Percentiles rank a stretch among this genome's conserved stretches.
These are phyloP conservation scores for Lerema accius DNA, from an alignment of 1,140 invertebrate species.

Conservation along the genomic window DNA sequence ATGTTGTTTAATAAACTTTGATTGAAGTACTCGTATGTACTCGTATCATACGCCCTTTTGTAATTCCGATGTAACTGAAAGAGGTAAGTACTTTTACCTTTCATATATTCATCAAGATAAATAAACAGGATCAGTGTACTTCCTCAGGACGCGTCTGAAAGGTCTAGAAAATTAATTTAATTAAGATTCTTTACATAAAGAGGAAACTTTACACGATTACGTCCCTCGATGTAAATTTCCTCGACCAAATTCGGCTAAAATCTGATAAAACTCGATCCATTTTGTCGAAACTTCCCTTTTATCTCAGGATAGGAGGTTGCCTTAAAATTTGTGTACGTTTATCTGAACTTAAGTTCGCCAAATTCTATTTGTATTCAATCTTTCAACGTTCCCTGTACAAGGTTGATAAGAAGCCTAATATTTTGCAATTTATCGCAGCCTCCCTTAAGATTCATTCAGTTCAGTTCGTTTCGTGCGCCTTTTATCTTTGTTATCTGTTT, in stretches of 20 bases:
- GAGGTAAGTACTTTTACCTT: background rate
- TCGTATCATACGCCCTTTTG: background rate
- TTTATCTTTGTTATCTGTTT: constrained; percentile 3
- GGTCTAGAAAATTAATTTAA: constrained; percentile 47
- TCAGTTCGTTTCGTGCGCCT: background rate
- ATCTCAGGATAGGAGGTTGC: constrained; percentile 56
- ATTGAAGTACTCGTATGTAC: no score
- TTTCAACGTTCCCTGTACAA: constrained; percentile 35
- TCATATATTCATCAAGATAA: background rate
- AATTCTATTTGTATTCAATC: constrained; percentile 43
- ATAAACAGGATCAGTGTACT: constrained; percentile 14
- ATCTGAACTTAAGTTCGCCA: constrained; percentile 42
- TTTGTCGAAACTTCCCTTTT: constrained; percentile 64
- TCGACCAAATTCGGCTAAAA: constrained; percentile 58
- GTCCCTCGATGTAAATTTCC: constrained; percentile 56
- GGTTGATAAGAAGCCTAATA: constrained; percentile 33
- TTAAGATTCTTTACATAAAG: constrained; percentile 61
- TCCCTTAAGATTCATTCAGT: constrained; percentile 12
- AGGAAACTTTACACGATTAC: constrained; percentile 58
- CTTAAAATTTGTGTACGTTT: constrained; percentile 64
- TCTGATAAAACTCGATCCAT: constrained; percentile 74
- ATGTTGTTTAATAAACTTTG: no score
- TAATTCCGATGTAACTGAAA: background rate
- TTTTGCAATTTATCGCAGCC: constrained; percentile 23
- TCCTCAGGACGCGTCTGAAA: constrained; percentile 5